Evolutionary conservation across 2,888 invertebrate species (phyloP), one percentile per base, ranked within the genome.

Genomic region (Mongoloraphidia duomilia): DNA sequence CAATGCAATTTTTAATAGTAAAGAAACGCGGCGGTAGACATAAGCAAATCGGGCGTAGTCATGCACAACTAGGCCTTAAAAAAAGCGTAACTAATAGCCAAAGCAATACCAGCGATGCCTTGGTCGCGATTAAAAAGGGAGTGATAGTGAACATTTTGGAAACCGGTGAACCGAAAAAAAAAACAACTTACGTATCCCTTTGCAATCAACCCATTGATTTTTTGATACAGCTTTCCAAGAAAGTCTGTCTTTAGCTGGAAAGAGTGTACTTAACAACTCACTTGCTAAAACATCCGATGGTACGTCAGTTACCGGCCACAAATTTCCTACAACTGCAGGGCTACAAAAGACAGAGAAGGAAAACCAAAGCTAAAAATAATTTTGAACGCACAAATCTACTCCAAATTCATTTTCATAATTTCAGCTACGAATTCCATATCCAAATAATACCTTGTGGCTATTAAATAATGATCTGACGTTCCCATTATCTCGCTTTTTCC

Each of bases 261-360:
- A 62, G 72, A 72, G 74, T 39, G 61, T 61, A 52, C 73, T 73
- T 34, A 74, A 58, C 54, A 74, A 61, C 51, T 66, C 63, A 13
- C 71, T 65, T n/a, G 71, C 65, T 37, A 75, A 57, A 33, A 63
- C 56, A 58, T 75, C 75, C 49, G 72, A 70, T 52, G 70, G 69
- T 43, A 63, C 60, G 60, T 75, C 75, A 2, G 72, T 67, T 4
- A 73, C 72, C 47, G 69, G 65, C 69, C 73, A 71, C 35, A 74
- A 53, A 54, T 70, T 72, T 39, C 75, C 75, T 48, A 75, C 65
- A 14, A 74, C 63, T 53, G 71, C 70, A 39, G 75, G 74, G 55
- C 72, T 71, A 59, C 40, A 57, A 49, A 51, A 34, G 26, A 14
- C 17, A 34, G 34, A 45, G 43, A 40, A 40, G 13, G 33, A n/a